Percentiles rank a stretch among this genome's conserved stretches.
These are phyloP conservation scores for Helleia helle DNA, from an alignment of 2,888 invertebrate species.

Conservation along the genomic window DNA sequence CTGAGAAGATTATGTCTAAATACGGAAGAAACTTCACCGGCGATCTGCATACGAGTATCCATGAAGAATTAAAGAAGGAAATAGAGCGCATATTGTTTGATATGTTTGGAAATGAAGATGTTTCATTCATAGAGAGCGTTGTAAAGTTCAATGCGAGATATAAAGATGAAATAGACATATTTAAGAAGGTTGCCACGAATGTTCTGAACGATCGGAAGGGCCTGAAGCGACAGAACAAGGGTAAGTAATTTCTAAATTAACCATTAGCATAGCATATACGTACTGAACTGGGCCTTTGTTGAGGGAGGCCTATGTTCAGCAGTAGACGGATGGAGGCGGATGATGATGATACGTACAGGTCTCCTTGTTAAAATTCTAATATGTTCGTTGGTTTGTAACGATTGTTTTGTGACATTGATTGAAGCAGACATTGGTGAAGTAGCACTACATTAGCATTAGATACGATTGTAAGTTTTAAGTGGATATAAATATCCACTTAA, in stretches of 20 bases:
- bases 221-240: slow-evolving; percentile 39
- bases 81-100: slow-evolving; percentile 34
- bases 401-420: too few species aligned
- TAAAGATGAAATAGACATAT: slow-evolving; percentile 41
- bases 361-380: too few species aligned
- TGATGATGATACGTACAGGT: too few species aligned
- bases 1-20: slow-evolving; percentile 35
- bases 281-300: too few species aligned
- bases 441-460: too few species aligned
- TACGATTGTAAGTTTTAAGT: too few species aligned
- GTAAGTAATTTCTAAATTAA: slow-evolving; percentile 32
- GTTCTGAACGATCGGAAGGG: slow-evolving; percentile 36
- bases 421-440: too few species aligned
- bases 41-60: slow-evolving; percentile 30
- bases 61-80: slow-evolving; percentile 33
- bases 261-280: not conserved
- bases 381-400: too few species aligned
- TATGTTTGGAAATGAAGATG: slow-evolving; percentile 44
- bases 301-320: too few species aligned
- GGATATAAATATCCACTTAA: too few species aligned
- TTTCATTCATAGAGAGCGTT: slow-evolving; percentile 49
- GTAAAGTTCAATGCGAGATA: slow-evolving; percentile 46
- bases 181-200: slow-evolving; percentile 37
- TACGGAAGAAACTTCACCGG: slow-evolving; percentile 29
- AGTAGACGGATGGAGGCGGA: too few species aligned